phyloP scores from a whole-genome alignment of 2,113 vertebrate genomes.

The human (Homo sapiens) region GRCh38 chr2:108349501-108350000 shows the following conservation, averaged over 20 bases:
- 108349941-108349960: background rate
- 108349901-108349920: background rate
- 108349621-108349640: background rate
- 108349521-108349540: background rate
- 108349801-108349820: background rate
- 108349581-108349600: background rate
- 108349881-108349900: background rate
- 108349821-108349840: background rate
- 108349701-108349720: background rate
- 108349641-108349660: background rate
- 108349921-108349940: background rate
- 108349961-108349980: background rate
- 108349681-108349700: background rate
- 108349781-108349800: background rate
- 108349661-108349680: background rate
- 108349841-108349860: background rate
- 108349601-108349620: background rate
- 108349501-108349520: background rate
- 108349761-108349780: background rate
- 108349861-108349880: background rate
- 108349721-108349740: background rate
- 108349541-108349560: background rate
- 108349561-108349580: background rate
- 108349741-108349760: background rate
- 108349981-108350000: background rate